These are phyloP conservation scores for Odontamblyopus rebecca DNA, from an alignment of 2,797 vertebrate genomes.

Conservation along the genomic window DNA sequence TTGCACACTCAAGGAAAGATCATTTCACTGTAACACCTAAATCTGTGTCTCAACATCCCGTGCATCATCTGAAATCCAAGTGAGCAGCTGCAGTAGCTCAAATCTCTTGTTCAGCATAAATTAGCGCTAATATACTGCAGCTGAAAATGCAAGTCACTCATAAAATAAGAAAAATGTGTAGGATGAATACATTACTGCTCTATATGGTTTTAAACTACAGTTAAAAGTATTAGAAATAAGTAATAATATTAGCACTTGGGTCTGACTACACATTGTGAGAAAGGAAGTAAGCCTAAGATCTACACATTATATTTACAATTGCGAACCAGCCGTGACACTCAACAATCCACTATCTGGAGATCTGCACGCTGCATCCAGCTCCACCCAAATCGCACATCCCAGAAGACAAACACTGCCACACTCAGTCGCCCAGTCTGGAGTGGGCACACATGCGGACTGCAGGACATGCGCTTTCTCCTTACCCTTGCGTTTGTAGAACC, in stretches of 20 bases:
- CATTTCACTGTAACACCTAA: constrained; percentile 50
- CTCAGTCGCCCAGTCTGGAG: constrained; percentile 21
- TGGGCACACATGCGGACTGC: constrained; percentile 58
- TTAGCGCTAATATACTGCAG: constrained; percentile 4
- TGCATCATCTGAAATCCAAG: constrained; percentile 18
- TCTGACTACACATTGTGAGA: constrained; percentile 17
- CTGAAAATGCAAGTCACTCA: constrained; percentile 9
- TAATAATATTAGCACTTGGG: constrained; percentile 6
- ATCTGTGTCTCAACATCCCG: constrained; percentile 47
- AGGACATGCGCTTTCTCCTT: constrained; percentile 78
- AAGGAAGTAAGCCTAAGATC: not conserved
- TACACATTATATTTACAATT: not conserved
- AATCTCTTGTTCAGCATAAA: constrained; percentile 23
- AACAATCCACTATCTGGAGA: constrained; percentile 19
- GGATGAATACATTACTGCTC: not conserved
- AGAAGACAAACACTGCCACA: constrained; percentile 48
- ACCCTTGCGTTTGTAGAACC: constrained; percentile 99
- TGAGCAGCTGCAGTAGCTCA: constrained; percentile 24
- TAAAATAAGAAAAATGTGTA: not conserved
- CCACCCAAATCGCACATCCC: constrained; percentile 44
- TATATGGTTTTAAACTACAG: not conserved
- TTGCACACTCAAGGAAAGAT: constrained; percentile 35
- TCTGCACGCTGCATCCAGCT: constrained; percentile 20
- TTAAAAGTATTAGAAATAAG: not conserved
- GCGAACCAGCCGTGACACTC: constrained; percentile 32